Evolutionary conservation across 1,140 invertebrate genomes (phyloP), one percentile per base, ranked within the genome.

Genomic region (Drosophila cardini): DNA sequence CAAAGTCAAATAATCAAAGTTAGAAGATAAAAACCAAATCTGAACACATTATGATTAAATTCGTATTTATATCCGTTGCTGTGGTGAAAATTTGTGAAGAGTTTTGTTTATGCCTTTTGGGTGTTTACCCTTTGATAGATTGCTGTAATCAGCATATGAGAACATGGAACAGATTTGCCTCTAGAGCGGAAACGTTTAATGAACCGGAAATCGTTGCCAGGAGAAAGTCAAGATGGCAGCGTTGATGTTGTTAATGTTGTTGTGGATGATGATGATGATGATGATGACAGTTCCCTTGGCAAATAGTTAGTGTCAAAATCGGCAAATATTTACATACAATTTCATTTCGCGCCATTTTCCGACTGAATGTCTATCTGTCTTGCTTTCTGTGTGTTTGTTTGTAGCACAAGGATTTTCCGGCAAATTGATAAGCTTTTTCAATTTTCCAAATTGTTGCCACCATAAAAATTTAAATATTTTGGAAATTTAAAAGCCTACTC

Each of bases 401-500:
- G 34, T 11, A 42, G 63, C 8, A 7, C 10, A 26, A 50, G 57
- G 43, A 52, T 46, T 68, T 68, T 4, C 21, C 43, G 13, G 16
- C 40, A 18, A 67, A 71, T 50, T 62, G 63, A 52, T 80, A 46
- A 71, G 72, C 69, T 60, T 76, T 75, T 87, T 82, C 76, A 87
- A 87, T 89, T 81, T 87, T 67, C 63, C 76, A 79, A 89, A 83
- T 87, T 65, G 83, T 18, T 62, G 64, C 34, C 46, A 61, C 76
- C 78, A 87, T 89, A 89, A 89, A 87, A 87, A 89, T 89, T 89
- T 89, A 87, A 87, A 89, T 89, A 87, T 87, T 76, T 77, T 82
- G 36, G 53, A 83, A 76, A 83, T 86, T 87, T 87, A 83, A 86
- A 79, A 82, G 63, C 76, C 80, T 63, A 79, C 61, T 18, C 30